Conservation (phyloP, 2,888 invertebrate genomes). For the Lagria hirta region DNA sequence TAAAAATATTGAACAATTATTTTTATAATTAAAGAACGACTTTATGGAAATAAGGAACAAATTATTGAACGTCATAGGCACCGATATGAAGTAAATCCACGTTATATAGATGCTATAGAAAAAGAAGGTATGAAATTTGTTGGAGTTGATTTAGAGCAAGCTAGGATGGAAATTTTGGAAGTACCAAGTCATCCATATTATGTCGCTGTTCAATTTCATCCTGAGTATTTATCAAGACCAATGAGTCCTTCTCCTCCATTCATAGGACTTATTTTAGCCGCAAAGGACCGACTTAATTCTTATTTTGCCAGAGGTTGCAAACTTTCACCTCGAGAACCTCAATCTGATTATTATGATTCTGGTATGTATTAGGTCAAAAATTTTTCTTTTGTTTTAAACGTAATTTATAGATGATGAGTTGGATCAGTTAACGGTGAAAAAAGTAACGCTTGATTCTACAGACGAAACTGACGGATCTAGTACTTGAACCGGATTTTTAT, state of each 20-base stretch:
- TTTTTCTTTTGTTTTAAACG: constrained; percentile 8
- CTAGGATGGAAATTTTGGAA: constrained; percentile 93
- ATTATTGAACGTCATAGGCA: constrained; percentile 97
- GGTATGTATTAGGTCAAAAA: constrained; percentile 46
- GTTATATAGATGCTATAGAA: constrained; percentile 76
- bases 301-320: constrained; percentile 75
- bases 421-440: constrained; percentile 29
- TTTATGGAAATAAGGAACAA: constrained; percentile 74
- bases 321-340: constrained; percentile 69
- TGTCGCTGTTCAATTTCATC: constrained; percentile 96
- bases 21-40: constrained; percentile 60
- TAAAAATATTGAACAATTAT: constrained; percentile 1
- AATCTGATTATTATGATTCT: constrained; percentile 70
- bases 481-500: constrained; percentile 15
- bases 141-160: constrained; percentile 74
- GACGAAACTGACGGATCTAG: constrained; percentile 38
- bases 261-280: constrained; percentile 89
- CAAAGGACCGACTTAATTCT: constrained; percentile 74
- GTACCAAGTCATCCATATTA: constrained; percentile 88
- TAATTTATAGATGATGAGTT: constrained; percentile 29
- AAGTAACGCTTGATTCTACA: constrained; percentile 30
- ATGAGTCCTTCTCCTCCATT: constrained; percentile 93
- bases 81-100: constrained; percentile 95
- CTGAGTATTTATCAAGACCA: constrained; percentile 93
- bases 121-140: constrained; percentile 67